Conservation (phyloP, 2,113 vertebrate species). For the Ciconia stormi region DNA sequence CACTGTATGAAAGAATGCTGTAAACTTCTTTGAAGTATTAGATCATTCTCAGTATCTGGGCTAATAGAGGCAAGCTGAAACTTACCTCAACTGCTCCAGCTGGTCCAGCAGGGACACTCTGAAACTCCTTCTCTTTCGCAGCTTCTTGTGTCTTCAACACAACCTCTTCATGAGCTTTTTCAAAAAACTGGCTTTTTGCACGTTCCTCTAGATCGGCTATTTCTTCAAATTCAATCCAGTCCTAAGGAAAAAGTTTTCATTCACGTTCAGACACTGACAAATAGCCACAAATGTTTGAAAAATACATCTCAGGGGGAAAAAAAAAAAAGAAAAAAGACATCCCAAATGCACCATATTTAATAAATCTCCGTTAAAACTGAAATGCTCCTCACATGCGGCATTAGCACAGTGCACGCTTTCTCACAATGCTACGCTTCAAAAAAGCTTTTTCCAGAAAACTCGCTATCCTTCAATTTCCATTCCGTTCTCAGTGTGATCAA, state of each 20-base stretch:
- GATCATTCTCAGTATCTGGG: not conserved
- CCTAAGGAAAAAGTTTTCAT: conserved; percentile 71
- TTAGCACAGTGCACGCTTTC: not conserved
- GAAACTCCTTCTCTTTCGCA: conserved; percentile 93
- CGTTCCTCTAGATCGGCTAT: conserved; percentile 97
- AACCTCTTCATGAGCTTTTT: conserved; percentile 97
- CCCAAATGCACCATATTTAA: not conserved
- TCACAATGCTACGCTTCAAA: not conserved
- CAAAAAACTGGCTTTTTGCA: conserved; percentile 96
- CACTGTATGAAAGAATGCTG: not conserved
- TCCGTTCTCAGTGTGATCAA: not conserved
- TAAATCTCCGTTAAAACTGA: not conserved
- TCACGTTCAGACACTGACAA: not conserved
- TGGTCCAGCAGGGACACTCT: conserved; percentile 91
- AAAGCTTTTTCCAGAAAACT: not conserved
- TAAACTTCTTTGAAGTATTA: not conserved
- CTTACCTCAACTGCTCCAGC: conserved; percentile 91
- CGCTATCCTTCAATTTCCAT: not conserved
- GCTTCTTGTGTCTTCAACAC: conserved; percentile 95
- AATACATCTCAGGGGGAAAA: not conserved
- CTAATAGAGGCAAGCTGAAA: not conserved
- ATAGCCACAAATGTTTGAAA: not conserved
- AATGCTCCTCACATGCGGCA: not conserved
- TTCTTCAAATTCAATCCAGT: conserved; percentile 99
- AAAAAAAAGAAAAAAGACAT: not conserved